A percentile compares a stretch with the other conserved stretches of the same genome.
These are phyloP conservation scores for Oncorhynchus clarkii DNA, from an alignment of 2,113 vertebrate species.

Conservation along the genomic window DNA sequence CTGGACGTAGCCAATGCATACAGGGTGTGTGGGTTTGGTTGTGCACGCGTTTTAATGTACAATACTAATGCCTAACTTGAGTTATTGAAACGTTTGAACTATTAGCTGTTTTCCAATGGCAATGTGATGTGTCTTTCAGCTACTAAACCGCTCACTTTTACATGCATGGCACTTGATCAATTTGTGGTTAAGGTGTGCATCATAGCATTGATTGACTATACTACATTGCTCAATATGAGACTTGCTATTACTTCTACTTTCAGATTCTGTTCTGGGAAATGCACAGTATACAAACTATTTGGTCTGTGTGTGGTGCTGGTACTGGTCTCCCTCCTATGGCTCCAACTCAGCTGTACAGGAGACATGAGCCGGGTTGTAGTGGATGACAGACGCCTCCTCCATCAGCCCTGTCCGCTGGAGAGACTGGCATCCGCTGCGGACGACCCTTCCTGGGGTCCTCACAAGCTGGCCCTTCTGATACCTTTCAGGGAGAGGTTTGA, in stretches of 20 bases:
- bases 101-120: no score
- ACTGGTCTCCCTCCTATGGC: slow-evolving; percentile 87
- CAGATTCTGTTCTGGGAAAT: slow-evolving; percentile 66
- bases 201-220: no score
- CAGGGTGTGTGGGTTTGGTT: no score
- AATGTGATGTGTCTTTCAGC: no score
- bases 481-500: slow-evolving; percentile 96
- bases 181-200: no score
- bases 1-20: no score
- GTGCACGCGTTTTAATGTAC: no score
- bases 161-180: no score
- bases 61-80: no score
- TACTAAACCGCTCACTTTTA: no score
- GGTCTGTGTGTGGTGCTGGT: slow-evolving; percentile 81
- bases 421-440: slow-evolving; percentile 60
- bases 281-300: slow-evolving; percentile 75
- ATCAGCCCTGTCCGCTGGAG: slow-evolving; percentile 70
- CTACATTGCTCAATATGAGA: no score
- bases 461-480: slow-evolving; percentile 88
- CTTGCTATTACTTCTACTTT: slow-evolving; percentile 33
- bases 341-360: slow-evolving; percentile 90
- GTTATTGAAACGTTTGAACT: no score
- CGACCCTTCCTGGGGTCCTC: slow-evolving; percentile 84
- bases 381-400: slow-evolving; percentile 38
- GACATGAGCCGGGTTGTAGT: slow-evolving; percentile 58